These are phyloP conservation scores for Nothoprocta perdicaria DNA, from an alignment of 2,113 vertebrate genomes.

Conservation along the genomic window DNA sequence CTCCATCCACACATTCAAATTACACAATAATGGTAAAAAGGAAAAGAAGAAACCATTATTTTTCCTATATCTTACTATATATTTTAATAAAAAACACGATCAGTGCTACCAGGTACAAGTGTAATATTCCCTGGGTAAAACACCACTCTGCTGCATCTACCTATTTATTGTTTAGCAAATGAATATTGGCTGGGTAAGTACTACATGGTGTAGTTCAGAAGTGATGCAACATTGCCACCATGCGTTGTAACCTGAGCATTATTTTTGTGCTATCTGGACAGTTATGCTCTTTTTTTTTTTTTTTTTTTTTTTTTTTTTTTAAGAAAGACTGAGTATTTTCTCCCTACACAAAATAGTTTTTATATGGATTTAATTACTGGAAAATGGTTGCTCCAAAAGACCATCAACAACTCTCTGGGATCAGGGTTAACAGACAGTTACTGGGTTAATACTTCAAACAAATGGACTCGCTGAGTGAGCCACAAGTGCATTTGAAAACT, in stretches of 20 bases:
- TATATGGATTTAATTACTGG: not conserved
- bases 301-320: too few relatives aligned
- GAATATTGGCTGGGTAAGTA: not conserved
- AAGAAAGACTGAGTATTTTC: not conserved
- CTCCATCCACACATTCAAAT: constrained; percentile 43
- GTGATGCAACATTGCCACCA: constrained; percentile 73
- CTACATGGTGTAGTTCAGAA: not conserved
- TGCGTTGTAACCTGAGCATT: not conserved
- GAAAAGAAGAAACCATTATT: constrained; percentile 28
- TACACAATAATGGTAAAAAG: constrained; percentile 6
- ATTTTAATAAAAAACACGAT: constrained; percentile 69
- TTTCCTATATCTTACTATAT: constrained; percentile 40
- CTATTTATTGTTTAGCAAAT: constrained; percentile 59
- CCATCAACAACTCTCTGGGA: not conserved
- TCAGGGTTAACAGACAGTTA: not conserved
- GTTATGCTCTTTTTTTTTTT: not conserved
- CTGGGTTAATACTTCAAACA: not conserved
- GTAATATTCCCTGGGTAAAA: constrained; percentile 66
- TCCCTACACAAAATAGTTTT: not conserved
- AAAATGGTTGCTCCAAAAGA: not conserved
- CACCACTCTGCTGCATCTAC: constrained; percentile 42
- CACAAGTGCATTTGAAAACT: not conserved
- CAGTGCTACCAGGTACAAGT: constrained; percentile 51
- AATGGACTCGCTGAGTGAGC: not conserved
- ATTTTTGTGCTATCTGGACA: rapidly evolving